Evolutionary conservation across 2,888 invertebrate species (phyloP).

Genomic region (Danaus chrysippus): DNA sequence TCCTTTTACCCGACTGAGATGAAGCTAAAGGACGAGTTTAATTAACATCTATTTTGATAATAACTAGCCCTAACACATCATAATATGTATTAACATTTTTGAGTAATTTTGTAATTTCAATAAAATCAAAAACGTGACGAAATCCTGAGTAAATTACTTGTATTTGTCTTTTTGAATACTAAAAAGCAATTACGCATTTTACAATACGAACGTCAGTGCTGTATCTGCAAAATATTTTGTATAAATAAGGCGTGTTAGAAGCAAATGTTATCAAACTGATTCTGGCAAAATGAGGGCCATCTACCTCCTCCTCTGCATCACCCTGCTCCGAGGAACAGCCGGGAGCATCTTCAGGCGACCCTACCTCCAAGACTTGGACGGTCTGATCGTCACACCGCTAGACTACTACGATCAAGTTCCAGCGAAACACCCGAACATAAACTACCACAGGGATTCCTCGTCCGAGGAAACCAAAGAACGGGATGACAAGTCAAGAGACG

Average conservation of each 20-base stretch:
- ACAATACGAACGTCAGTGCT: slow-evolving; percentile 10
- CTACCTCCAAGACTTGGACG: slow-evolving; percentile 38
- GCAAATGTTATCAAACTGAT: slow-evolving; percentile 39
- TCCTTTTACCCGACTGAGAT: no score
- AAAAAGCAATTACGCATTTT: slow-evolving; percentile 1
- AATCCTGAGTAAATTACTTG: background rate
- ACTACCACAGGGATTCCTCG: slow-evolving; percentile 32
- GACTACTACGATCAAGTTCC: slow-evolving; percentile 43
- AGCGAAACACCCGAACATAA: slow-evolving; percentile 32
- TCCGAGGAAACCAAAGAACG: slow-evolving; percentile 37
- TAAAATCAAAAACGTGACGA: background rate
- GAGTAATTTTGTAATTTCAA: no score
- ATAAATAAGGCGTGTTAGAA: slow-evolving; percentile 19
- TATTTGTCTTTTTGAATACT: background rate
- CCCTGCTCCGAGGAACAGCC: slow-evolving; percentile 51
- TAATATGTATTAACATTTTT: no score
- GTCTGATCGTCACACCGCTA: slow-evolving; percentile 42
- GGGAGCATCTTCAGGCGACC: slow-evolving; percentile 58
- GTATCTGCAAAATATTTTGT: slow-evolving; percentile 23
- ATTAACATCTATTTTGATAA: no score
- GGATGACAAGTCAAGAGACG: slow-evolving; percentile 30
- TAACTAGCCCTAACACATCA: no score
- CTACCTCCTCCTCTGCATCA: slow-evolving; percentile 57
- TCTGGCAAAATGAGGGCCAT: slow-evolving; percentile 62
- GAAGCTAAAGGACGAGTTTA: no score